Evolutionary conservation across 2,888 invertebrate genomes (phyloP), one percentile per base, ranked within the genome.

Genomic region (Horisme vitalbata): DNA sequence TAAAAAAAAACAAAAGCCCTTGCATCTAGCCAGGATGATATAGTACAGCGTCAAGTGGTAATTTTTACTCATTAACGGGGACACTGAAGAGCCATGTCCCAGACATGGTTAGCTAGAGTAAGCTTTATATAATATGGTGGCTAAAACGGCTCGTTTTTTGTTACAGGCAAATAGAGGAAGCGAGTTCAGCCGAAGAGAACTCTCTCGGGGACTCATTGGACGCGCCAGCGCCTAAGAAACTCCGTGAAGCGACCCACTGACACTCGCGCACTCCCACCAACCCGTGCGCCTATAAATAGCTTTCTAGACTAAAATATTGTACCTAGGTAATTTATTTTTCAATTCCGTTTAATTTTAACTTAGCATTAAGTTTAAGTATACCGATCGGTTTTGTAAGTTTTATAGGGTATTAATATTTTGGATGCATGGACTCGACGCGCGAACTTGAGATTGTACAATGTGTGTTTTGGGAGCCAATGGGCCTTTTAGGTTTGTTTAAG

Each of bases 271-370:
- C 76, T 59, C 76, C 76, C 78, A 75, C 77, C 78, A 74, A 68
- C 78, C 68, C 81, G 80, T 75, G 80, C 84, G 83, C 78, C 74
- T 87, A 87, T 87, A 87, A 80, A 86, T 88, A 87, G 83, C 86
- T 86, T 83, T 77, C 72, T 87, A 88, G 86, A 85, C 82, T 86
- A 83, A 87, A 83, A 86, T 79, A 88, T 87, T 89, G 88, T 90
- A 90, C 89, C 90, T 90, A 90, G 90, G 86, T 90, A 90, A 90
- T 90, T 90, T 90, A 90, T 90, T 90, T 86, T 89, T 86, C 81
- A 90, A 90, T 90, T 90, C 90, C 90, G 90, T 80, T 90, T 90
- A 89, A 87, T 89, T 87, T 86, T 88, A 88, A 88, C 77, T 83
- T 90, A 90, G 89, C 57, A 57, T 77, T 87, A 90, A 88, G 87